Evolutionary conservation across 2,888 invertebrate species (phyloP).

Genomic region (Lithodes maja): DNA sequence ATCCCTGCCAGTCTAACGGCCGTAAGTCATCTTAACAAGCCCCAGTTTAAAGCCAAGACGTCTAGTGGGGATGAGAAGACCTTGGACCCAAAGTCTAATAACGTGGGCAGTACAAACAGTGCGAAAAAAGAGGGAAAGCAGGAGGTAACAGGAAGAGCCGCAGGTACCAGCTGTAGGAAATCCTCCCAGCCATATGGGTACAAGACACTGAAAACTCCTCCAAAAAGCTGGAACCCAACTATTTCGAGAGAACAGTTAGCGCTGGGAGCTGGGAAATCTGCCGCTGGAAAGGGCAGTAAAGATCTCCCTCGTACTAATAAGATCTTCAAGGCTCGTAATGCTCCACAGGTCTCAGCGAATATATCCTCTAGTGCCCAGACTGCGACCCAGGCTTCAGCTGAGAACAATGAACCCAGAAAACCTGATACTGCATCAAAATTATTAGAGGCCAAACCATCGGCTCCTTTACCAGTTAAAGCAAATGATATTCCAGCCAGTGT

Average conservation of each 20-base stretch:
- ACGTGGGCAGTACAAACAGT: conserved; percentile 3
- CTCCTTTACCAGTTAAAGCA: conserved; percentile 27
- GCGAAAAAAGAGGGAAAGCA: conserved; percentile 43
- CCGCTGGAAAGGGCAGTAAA: conserved; percentile 29
- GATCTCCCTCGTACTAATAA: conserved; percentile 66
- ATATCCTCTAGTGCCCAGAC: conserved; percentile 17
- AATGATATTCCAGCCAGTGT: conserved; percentile 29
- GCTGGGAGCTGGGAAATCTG: conserved; percentile 47
- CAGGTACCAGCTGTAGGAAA: conserved; percentile 73
- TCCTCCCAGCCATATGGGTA: conserved; percentile 75
- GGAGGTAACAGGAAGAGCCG: conserved; percentile 21
- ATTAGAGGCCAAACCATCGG: conserved; percentile 43
- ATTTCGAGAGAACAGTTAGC: conserved; percentile 65
- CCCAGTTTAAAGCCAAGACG: conserved; percentile 46
- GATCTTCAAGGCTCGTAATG: conserved; percentile 68
- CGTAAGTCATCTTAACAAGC: conserved; percentile 60
- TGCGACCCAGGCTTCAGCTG: neutral
- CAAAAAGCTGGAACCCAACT: conserved; percentile 79
- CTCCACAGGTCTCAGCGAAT: conserved; percentile 35
- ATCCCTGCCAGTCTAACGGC: conserved; percentile 61
- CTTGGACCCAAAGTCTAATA: conserved; percentile 45
- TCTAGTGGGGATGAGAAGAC: conserved; percentile 37
- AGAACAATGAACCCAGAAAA: conserved; percentile 21
- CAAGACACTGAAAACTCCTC: conserved; percentile 79
- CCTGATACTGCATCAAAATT: conserved; percentile 23